Base-by-base conservation (phyloP, 2,113 vertebrate species). In the Brienomyrus longianalis region DNA sequence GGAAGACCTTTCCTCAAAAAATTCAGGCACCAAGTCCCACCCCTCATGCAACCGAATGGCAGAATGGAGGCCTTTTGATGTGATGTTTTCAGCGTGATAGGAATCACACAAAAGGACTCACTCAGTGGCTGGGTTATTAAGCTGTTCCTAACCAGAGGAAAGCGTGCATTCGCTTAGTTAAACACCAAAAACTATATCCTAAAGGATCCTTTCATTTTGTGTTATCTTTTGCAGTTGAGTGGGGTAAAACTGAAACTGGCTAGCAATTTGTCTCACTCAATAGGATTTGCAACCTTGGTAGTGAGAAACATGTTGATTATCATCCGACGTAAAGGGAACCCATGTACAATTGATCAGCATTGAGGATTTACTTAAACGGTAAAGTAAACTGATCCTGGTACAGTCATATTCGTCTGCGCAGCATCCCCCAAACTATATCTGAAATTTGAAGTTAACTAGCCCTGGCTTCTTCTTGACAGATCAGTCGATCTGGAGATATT, bases 341-440 rank as follows among this genome's bases (percentile, higher is more conserved):
- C 85, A 54, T 86, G 21, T 86, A 50, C 50, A 21, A 54, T 19
- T 86, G 85, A 87, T 87, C 50, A 87, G 31, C 85, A 52, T 86
- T 83, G 21, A 11, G 43, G 83, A 48, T 51, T 85, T 85, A 48
- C 83, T 54, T 35, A 86, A 39, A 86, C 39, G 48, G 85, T 11
- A 86, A 27, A 21, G 85, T 50, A 56, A 54, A 39, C 70, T 77
- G 35, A 19, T 80, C 66, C 66, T 74, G 66, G 27, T 35, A 31
- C n/a, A 87, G 51, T 19, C n/a, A n/a, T 54, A 56, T 19, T 87
- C 3, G 7, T 87, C 15, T 31, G 13, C 1, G 0, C 31, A 54
- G 51, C 51, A 86, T 21, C 50, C 85, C n/a, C 85, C 51, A 87
- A 54, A 87, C n/a, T 5, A 43, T 27, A 35, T 48, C 10, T 83